phyloP scores from a whole-genome alignment of 2,113 vertebrate genomes.

The Silurus glanis region DNA sequence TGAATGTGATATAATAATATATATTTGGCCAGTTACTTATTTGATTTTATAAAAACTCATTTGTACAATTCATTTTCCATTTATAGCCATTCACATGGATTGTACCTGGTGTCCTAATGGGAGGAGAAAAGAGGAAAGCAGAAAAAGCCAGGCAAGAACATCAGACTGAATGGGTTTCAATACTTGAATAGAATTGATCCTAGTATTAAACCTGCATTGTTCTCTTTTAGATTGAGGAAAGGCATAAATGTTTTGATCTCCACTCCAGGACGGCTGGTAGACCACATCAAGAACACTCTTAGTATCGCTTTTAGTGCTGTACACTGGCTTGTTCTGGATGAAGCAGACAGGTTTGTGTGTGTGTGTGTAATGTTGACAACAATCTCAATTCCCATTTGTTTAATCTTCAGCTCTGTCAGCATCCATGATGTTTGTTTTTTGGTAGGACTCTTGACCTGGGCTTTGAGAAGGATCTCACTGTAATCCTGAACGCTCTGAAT shows the following conservation, averaged over 20 bases:
- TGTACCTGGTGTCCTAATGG: conserved; percentile 96
- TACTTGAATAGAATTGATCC: neutral
- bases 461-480: conserved; percentile 89
- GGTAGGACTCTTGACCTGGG: conserved; percentile 90
- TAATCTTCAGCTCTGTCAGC: neutral
- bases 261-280: conserved; percentile 92
- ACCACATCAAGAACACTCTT: conserved; percentile 90
- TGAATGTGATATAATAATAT: neutral
- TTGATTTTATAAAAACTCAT: neutral
- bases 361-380: neutral
- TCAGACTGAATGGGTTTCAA: neutral
- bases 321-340: conserved; percentile 90
- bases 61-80: neutral
- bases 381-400: conserved; percentile 15
- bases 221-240: conserved; percentile 81
- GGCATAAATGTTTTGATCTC: conserved; percentile 94
- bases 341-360: conserved; percentile 86
- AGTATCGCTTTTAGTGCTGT: conserved; percentile 81
- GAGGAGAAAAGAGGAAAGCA: conserved; percentile 94
- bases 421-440: conserved; percentile 49
- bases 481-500: conserved; percentile 89
- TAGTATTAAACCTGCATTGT: neutral
- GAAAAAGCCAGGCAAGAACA: conserved; percentile 90
- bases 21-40: neutral
- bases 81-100: conserved; percentile 92